Base-by-base conservation (phyloP, 2,113 vertebrate species). In the Zapornia atra region DNA sequence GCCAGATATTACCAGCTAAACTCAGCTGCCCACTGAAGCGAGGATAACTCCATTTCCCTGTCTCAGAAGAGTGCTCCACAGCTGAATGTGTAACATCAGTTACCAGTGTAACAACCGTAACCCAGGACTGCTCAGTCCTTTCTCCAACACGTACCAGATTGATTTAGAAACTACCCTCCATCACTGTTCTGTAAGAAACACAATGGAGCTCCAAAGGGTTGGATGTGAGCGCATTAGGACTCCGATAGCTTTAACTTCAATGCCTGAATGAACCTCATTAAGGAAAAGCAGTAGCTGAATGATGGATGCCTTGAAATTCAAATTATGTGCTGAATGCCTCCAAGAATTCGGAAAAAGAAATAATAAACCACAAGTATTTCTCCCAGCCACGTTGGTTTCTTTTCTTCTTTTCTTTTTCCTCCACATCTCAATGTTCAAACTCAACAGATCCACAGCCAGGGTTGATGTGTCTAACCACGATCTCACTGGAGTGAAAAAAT, bases 121-220 rank as follows among this genome's bases (percentile, higher is more conserved):
- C 17, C 18, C 12, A 7, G 5, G 17, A 36, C 51, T 46, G 51
- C 51, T 36, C 0, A 0, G 56, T 64, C 26, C 22, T 72, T 48
- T 56, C 66, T 42, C 4, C 0, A 64, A 64, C 3, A 11, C 5
- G 0, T 9, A 21, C 10, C 33, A 72, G 38, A 38, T 8, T 15
- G 53, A 79, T 29, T 88, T 59, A 80, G 34, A 64, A 69, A 76
- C 34, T 68, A 36, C 38, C 8, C n/a, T 85, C 34, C 13, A 5
- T 19, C 82, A 44, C 57, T 9, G 20, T 34, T 51, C 31, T 14
- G 9, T 48, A 69, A 29, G 70, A 93, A 88, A 82, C 14, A 18
- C 8, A 53, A 11, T 0, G 1, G 25, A 79, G 22, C 42, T 90
- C 44, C 56, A 8, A 71, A 48, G 28, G 13, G 22, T 11, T 54